phyloP scores from a whole-genome alignment of 37 sponge, comb jelly and placozoan species.

The Petrosia ficiformis region DNA sequence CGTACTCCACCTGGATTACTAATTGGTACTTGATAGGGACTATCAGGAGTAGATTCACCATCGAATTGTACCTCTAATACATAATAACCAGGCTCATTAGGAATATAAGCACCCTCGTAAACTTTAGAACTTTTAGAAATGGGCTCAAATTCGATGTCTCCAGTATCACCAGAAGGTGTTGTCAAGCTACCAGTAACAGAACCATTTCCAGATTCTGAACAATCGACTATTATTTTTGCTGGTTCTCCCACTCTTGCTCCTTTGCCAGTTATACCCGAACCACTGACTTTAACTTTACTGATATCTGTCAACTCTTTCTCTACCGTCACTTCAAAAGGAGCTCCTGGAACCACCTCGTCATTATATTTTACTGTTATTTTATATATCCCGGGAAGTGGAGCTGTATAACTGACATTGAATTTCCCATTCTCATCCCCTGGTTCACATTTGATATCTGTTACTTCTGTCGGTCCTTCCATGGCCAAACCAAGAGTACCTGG shows the following conservation, averaged over 20 bases:
- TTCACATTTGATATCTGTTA: constrained; percentile 1
- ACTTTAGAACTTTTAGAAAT: too few species aligned
- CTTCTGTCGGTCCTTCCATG: constrained; percentile 23
- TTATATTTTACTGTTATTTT: constrained; percentile 25
- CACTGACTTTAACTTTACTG: constrained; percentile 50
- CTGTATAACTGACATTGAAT: constrained; percentile 5
- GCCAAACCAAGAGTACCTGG: constrained; percentile 35
- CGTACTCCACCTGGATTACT: constrained; percentile 56
- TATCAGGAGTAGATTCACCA: constrained; percentile 74
- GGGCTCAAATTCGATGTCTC: constrained; percentile 31
- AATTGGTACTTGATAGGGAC: constrained; percentile 70
- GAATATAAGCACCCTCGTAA: constrained; percentile 46
- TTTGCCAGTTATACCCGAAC: constrained; percentile 72
- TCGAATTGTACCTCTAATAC: constrained; percentile 65
- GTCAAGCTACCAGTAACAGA: constrained; percentile 42
- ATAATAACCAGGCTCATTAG: constrained; percentile 47
- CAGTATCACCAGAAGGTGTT: constrained; percentile 26
- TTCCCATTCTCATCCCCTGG: constrained; percentile 28
- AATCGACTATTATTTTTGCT: constrained; percentile 49
- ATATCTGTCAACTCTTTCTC: constrained; percentile 54
- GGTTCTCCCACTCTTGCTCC: constrained; percentile 45
- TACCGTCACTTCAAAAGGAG: constrained; percentile 64
- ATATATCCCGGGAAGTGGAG: constrained; percentile 37
- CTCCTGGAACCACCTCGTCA: constrained; percentile 52
- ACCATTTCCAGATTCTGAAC: constrained; percentile 51